Percentiles rank a stretch among this genome's conserved stretches.
Conservation (phyloP, 2,888 invertebrate species). For the Hypena proboscidalis region DNA sequence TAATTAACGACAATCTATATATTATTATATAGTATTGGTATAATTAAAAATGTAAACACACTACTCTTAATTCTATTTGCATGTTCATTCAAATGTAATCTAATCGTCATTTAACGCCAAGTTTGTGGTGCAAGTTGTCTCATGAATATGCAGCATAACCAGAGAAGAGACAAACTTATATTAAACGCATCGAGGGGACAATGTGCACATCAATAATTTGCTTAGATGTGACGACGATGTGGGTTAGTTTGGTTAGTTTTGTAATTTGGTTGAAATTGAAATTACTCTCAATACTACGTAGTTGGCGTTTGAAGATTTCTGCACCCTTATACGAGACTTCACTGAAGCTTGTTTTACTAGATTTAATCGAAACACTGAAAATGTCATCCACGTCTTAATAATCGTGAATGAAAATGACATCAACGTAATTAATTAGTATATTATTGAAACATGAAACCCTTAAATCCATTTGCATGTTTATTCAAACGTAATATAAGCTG, state of each 20-base stretch:
- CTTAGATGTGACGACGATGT: conserved; percentile 4
- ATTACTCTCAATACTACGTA: no score
- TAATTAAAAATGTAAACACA: no score
- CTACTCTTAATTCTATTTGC: conserved; percentile 22
- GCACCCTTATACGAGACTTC: no score
- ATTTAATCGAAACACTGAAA: neutral
- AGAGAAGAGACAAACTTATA: conserved; percentile 55
- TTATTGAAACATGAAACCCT: conserved; percentile 14
- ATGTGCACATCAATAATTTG: conserved; percentile 32
- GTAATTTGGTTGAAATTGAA: no score
- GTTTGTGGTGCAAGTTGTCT: conserved; percentile 40
- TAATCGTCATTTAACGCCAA: conserved; percentile 38
- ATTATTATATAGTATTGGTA: no score
- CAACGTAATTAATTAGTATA: neutral
- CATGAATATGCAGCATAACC: conserved; percentile 55
- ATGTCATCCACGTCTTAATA: neutral
- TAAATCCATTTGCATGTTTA: conserved; percentile 36
- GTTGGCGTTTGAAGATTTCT: no score
- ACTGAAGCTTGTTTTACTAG: no score
- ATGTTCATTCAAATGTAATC: conserved; percentile 39
- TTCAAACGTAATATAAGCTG: conserved; percentile 34
- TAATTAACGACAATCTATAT: no score
- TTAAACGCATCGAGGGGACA: conserved; percentile 48
- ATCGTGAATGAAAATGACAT: neutral
- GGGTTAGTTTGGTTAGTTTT: no score